Evolutionary conservation across 2,888 invertebrate species (phyloP).

Genomic region (Diplolepis rosae): DNA sequence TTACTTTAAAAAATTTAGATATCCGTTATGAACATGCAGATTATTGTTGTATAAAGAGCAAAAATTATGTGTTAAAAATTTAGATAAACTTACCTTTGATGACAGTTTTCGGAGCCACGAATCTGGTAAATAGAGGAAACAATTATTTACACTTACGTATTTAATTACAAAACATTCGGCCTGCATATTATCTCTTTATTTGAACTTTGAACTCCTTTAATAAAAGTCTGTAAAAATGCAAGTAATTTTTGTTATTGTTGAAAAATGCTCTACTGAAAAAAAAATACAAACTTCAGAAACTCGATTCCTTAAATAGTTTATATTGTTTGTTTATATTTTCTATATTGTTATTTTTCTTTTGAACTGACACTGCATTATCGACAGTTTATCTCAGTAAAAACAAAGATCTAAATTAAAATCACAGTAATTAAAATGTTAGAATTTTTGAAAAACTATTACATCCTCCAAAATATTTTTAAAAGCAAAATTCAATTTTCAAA

Average conservation of each 20-base stretch:
- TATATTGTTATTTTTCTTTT: background rate
- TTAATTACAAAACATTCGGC: constrained; percentile 73
- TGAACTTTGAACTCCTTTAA: background rate
- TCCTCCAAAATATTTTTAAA: background rate
- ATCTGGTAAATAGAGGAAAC: constrained; percentile 74
- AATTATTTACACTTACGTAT: constrained; percentile 73
- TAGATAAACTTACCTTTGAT: constrained; percentile 55
- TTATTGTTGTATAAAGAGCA: too few species aligned
- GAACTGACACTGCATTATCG: background rate
- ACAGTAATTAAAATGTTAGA: too few species aligned
- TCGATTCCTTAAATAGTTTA: too few species aligned
- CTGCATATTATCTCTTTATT: constrained; percentile 67
- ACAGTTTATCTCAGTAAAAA: background rate
- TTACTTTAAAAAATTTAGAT: background rate
- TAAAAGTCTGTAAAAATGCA: background rate
- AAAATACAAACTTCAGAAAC: background rate
- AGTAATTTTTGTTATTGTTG: background rate
- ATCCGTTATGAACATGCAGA: background rate
- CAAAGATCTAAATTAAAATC: background rate
- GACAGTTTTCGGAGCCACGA: constrained; percentile 58
- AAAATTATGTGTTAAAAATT: too few species aligned
- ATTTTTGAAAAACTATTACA: too few species aligned
- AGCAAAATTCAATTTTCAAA: background rate
- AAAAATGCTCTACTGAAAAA: background rate
- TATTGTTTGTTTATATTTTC: background rate